Evolutionary conservation across 2,888 invertebrate genomes (phyloP), one percentile per base, ranked within the genome.

Genomic region (Ptychoptera contaminata): DNA sequence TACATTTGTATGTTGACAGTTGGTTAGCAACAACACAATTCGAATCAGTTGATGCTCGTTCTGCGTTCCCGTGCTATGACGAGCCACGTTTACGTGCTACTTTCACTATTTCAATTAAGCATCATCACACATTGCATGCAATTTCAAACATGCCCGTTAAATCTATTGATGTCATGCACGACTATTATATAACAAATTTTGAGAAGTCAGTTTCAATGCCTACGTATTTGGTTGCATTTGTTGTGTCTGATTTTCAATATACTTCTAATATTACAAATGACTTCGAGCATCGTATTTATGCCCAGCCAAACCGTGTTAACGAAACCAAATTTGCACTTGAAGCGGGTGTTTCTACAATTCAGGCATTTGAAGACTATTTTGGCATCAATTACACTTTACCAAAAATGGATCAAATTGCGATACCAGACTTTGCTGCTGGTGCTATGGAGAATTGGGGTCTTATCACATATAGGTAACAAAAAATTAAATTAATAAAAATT

Each of bases 401-500:
- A 0, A 90, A 91, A 65, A 73, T 86, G 54, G 91, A 93, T 59
- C 84, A 91, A 80, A 81, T 82, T 2, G 86, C 86, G 0, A 74
- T 92, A 9, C 85, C 88, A 0, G 83, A 88, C 54, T 88, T 90
- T 56, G 71, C 76, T 23, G 79, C 82, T 49, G 82, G 82, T 15
- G 91, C 90, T 34, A 92, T 92, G 90, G 91, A 93, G 59, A 93
- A 92, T 59, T 92, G 92, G 91, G 92, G 92, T 6, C 63, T 92
- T 37, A 79, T 87, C 30, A 84, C 84, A 2, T 65, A 64, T 43
- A 58, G 23, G 38, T 32, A 43, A 42, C 3, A 23, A 23, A 7
- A 23, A 23, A 23, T 23, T 23, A 5, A 5, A 23, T 23, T 23
- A 3, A 5, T 7, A 23, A 23, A 23, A 7, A n/a, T n/a, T n/a